Evolutionary conservation across 2,888 invertebrate genomes (phyloP).

Genomic region (Xestia rhomboidea): DNA sequence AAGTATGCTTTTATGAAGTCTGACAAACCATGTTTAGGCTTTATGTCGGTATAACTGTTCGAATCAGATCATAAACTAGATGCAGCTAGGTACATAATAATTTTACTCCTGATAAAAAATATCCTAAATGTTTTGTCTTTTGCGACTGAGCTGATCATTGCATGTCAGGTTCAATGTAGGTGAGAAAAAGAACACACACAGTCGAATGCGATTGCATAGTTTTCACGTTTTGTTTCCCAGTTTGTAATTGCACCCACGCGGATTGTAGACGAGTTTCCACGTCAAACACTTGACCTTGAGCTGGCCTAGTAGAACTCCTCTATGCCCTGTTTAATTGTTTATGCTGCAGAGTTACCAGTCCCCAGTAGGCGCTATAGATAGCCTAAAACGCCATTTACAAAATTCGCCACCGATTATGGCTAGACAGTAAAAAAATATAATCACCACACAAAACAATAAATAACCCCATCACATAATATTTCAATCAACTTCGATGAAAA

Average conservation of each 20-base stretch:
- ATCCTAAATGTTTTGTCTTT: neutral
- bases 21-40: neutral
- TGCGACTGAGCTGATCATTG: neutral
- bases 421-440: conserved; percentile 26
- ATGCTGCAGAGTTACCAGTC: no score
- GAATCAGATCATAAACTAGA: neutral
- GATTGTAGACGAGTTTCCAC: neutral
- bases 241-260: neutral
- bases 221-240: neutral
- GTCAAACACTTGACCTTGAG: neutral
- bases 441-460: conserved; percentile 20
- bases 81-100: neutral
- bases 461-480: conserved; percentile 27
- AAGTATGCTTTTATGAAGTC: neutral
- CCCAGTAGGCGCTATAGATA: neutral
- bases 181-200: neutral
- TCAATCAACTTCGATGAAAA: conserved; percentile 40
- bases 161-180: neutral
- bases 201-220: neutral
- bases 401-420: neutral
- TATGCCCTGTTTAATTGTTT: neutral
- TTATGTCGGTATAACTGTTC: neutral
- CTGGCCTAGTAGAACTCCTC: neutral
- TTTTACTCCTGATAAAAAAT: neutral
- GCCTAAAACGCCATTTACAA: neutral